A percentile compares a stretch with the other conserved stretches of the same genome.
Evolutionary conservation across 2,797 vertebrate genomes (phyloP).

Genomic region (Rhinogobio ventralis): DNA sequence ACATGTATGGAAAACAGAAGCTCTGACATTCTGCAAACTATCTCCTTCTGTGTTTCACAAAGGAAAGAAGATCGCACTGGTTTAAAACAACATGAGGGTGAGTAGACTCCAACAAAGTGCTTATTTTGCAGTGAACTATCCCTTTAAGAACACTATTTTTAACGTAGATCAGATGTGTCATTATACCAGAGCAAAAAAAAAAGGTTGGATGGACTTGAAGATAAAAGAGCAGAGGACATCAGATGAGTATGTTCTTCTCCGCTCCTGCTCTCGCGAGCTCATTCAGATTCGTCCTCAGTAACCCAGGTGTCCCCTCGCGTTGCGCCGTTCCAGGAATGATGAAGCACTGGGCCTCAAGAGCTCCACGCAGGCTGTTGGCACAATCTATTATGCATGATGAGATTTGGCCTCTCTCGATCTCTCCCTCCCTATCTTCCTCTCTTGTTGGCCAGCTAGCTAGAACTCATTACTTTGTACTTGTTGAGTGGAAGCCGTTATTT

Average conservation of each 20-base stretch:
- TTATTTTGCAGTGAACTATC: not conserved
- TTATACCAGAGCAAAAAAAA: slow-evolving; percentile 7
- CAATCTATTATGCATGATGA: slow-evolving; percentile 52
- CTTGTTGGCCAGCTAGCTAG: slow-evolving; percentile 50
- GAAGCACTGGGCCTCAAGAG: slow-evolving; percentile 48
- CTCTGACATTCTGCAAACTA: not conserved
- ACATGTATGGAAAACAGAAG: not conserved
- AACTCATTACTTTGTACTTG: slow-evolving; percentile 61
- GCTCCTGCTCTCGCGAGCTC: not conserved
- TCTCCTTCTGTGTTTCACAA: not conserved
- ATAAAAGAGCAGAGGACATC: slow-evolving; percentile 47
- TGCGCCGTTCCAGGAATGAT: slow-evolving; percentile 44
- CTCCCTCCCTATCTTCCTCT: slow-evolving; percentile 35
- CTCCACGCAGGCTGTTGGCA: slow-evolving; percentile 47
- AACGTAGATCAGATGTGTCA: not conserved
- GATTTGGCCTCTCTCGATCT: slow-evolving; percentile 46
- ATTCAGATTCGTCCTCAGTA: slow-evolving; percentile 47
- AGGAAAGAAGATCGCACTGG: not conserved
- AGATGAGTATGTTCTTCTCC: slow-evolving; percentile 29
- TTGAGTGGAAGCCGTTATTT: slow-evolving; percentile 59
- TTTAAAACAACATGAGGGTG: not conserved
- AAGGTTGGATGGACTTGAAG: slow-evolving; percentile 37
- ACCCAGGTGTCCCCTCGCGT: slow-evolving; percentile 49
- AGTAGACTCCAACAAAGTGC: not conserved
- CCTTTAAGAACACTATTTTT: slow-evolving; percentile 35